Evolutionary conservation across 53 echinoderm and acorn worm genomes (phyloP).

Genomic region (Zoroaster sp.): DNA sequence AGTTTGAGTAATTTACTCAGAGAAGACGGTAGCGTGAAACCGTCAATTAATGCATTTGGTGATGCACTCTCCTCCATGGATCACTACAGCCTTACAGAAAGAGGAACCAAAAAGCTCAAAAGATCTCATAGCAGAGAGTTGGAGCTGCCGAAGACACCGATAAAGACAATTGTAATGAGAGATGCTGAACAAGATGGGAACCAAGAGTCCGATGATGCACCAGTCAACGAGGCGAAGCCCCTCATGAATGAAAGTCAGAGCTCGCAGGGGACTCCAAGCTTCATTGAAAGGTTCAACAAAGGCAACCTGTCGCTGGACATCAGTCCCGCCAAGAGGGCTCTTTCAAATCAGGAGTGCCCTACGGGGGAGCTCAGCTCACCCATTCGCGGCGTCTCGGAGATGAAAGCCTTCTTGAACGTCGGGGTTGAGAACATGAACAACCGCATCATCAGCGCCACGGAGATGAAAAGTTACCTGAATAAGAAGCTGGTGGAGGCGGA

Average conservation of each 20-base stretch:
- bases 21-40: not conserved
- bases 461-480: conserved; percentile 66
- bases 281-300: conserved; percentile 17
- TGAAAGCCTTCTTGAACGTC: conserved; percentile 62
- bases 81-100: not conserved
- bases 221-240: not conserved
- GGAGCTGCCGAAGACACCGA: not conserved
- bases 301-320: conserved; percentile 8
- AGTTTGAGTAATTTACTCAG: not conserved
- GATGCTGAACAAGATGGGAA: not conserved
- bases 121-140: conserved; percentile 16
- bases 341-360: not conserved
- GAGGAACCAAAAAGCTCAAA: conserved; percentile 34
- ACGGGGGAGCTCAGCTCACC: conserved; percentile 2
- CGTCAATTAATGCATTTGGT: conserved; percentile 1
- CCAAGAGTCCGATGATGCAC: no score
- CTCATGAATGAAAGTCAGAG: not conserved
- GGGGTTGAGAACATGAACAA: not conserved
- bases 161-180: not conserved
- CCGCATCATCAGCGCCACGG: conserved; percentile 51
- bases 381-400: conserved; percentile 46
- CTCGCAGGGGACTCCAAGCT: not conserved
- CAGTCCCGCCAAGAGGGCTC: not conserved
- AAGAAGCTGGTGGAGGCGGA: conserved; percentile 43
- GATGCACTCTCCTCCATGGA: conserved; percentile 40